These are phyloP conservation scores for Aromia moschata DNA, from an alignment of 2,888 invertebrate genomes.

Conservation along the genomic window DNA sequence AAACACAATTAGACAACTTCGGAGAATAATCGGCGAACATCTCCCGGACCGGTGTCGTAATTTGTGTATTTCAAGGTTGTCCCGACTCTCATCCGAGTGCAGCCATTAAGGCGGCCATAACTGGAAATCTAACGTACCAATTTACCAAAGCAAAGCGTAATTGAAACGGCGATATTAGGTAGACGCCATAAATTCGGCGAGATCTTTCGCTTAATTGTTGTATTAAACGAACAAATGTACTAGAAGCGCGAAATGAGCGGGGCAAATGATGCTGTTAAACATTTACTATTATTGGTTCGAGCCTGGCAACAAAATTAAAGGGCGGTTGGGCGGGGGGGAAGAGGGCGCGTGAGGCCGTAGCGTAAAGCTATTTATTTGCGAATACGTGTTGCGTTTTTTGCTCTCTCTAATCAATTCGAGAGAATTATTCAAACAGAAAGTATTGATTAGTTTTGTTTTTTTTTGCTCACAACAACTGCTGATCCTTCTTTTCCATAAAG, in stretches of 20 bases:
- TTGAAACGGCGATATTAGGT: slow-evolving; percentile 39
- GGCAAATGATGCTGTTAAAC: slow-evolving; percentile 47
- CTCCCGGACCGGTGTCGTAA: slow-evolving; percentile 7
- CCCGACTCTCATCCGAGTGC: slow-evolving; percentile 37
- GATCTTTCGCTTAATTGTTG: slow-evolving; percentile 49
- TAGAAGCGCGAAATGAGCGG: slow-evolving; percentile 45
- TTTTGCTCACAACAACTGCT: no score
- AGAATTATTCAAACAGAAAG: no score
- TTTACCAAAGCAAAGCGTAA: slow-evolving; percentile 42
- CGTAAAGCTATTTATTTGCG: neutral
- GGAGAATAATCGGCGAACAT: neutral
- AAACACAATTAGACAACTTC: no score
- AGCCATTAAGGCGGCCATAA: slow-evolving; percentile 39
- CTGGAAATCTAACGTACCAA: slow-evolving; percentile 40
- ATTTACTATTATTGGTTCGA: slow-evolving; percentile 49
- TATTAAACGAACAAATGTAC: slow-evolving; percentile 49
- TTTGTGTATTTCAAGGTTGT: slow-evolving; percentile 21
- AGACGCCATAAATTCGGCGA: slow-evolving; percentile 41
- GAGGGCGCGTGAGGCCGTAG: neutral
- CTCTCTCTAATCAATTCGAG: no score
- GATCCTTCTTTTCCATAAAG: no score
- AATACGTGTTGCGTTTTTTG: neutral
- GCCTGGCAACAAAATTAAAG: slow-evolving; percentile 31
- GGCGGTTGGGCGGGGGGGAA: slow-evolving; percentile 13
- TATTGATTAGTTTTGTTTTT: no score